Conservation (phyloP, 2,797 vertebrate genomes). For the Parauchenoglanis punctatus region DNA sequence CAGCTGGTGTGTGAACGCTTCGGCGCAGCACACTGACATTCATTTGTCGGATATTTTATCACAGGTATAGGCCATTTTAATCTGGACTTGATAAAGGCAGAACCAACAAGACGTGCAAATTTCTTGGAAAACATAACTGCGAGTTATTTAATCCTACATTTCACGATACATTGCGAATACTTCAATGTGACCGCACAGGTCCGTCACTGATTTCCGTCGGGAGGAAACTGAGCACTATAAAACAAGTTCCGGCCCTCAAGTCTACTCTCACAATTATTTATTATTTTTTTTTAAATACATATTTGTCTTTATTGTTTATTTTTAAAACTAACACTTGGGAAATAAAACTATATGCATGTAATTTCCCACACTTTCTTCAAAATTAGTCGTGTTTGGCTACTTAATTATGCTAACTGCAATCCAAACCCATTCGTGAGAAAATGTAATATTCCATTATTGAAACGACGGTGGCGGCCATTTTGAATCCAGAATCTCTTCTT, state of each 20-base stretch:
- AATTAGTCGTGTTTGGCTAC: background rate
- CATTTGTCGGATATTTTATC: background rate
- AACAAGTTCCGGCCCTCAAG: conserved; percentile 62
- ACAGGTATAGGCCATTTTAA: background rate
- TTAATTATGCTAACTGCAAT: background rate
- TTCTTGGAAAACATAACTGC: conserved; percentile 62
- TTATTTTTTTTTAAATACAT: background rate
- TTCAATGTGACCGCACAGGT: conserved; percentile 50
- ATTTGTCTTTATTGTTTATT: background rate
- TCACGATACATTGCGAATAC: background rate
- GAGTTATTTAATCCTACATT: background rate
- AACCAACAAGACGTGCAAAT: conserved; percentile 46
- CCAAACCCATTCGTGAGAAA: background rate
- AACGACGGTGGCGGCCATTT: background rate
- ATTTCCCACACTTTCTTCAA: background rate
- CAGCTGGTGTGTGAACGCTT: background rate
- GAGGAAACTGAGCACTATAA: conserved; percentile 50
- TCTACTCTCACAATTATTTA: too few species aligned
- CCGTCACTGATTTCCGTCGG: conserved; percentile 38
- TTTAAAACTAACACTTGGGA: background rate
- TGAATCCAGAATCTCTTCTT: background rate
- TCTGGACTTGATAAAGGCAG: conserved; percentile 35
- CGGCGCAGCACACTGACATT: background rate
- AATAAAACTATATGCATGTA: background rate
- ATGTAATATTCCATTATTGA: background rate